These are phyloP conservation scores for Leptopilina syphax DNA, from an alignment of 2,888 invertebrate species.

Conservation along the genomic window DNA sequence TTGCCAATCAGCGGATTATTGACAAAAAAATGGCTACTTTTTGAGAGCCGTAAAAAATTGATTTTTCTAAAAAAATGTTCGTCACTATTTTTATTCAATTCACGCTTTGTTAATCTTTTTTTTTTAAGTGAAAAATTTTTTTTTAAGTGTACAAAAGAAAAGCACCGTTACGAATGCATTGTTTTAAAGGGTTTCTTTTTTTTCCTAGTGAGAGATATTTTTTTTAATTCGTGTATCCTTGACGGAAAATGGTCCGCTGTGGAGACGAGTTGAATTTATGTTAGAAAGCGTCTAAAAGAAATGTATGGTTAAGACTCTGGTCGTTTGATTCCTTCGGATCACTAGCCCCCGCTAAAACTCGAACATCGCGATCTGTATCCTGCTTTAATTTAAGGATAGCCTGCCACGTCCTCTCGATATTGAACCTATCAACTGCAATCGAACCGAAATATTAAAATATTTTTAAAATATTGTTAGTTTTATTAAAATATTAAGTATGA, in stretches of 20 bases:
- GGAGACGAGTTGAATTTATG: slow-evolving; percentile 9
- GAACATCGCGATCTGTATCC: slow-evolving; percentile 72
- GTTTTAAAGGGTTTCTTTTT: no score
- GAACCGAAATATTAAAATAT: slow-evolving; percentile 21
- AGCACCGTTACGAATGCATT: slow-evolving; percentile 30
- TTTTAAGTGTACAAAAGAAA: slow-evolving; percentile 8
- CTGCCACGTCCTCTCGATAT: slow-evolving; percentile 60
- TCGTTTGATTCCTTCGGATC: slow-evolving; percentile 43
- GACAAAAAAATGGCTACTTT: background rate
- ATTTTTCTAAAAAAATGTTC: background rate
- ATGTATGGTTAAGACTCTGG: slow-evolving; percentile 7
- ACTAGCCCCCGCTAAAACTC: slow-evolving; percentile 67
- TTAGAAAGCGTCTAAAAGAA: slow-evolving; percentile 33
- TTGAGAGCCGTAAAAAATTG: background rate
- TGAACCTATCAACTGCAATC: slow-evolving; percentile 63
- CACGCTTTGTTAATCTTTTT: background rate
- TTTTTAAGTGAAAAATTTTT: background rate
- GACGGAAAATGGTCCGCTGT: background rate
- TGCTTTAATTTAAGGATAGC: slow-evolving; percentile 65
- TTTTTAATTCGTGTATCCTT: background rate
- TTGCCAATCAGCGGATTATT: slow-evolving; percentile 32
- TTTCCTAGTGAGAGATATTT: background rate
- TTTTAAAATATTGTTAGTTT: background rate
- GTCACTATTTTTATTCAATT: slow-evolving; percentile 10
- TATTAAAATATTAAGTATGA: no score